Percentiles rank a stretch among this genome's conserved stretches.
phyloP scores from a whole-genome alignment of 2,888 invertebrate genomes.

The Hypsopygia costalis region DNA sequence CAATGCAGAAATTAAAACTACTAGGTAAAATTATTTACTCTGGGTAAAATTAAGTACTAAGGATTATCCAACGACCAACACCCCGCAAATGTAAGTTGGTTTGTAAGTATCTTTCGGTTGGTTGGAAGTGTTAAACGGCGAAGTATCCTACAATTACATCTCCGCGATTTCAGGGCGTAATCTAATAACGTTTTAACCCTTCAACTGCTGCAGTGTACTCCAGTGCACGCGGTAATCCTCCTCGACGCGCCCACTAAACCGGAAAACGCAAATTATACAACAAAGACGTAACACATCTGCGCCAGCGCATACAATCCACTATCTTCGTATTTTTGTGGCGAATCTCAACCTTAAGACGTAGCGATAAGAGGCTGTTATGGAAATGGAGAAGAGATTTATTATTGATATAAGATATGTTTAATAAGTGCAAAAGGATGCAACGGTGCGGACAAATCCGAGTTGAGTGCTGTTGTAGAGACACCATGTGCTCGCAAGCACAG shows the following conservation, averaged over 20 bases:
- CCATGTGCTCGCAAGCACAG: too few relatives aligned
- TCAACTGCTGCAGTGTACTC: conserved; percentile 23
- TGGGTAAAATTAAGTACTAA: too few relatives aligned
- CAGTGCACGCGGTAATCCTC: conserved; percentile 37
- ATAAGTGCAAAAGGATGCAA: conserved; percentile 68
- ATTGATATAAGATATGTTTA: conserved; percentile 75
- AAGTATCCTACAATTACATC: conserved; percentile 3
- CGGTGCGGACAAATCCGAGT: conserved; percentile 56
- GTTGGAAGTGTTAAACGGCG: neutral
- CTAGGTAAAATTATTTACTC: too few relatives aligned
- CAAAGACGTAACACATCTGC: conserved; percentile 78
- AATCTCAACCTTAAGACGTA: conserved; percentile 30
- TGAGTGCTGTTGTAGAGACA: conserved; percentile 48
- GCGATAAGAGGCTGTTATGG: conserved; percentile 29
- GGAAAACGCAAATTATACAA: conserved; percentile 78
- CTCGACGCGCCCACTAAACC: conserved; percentile 72
- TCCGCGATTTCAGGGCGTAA: conserved; percentile 13
- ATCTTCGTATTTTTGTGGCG: conserved; percentile 13
- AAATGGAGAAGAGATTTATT: conserved; percentile 52
- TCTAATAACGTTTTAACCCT: conserved; percentile 51
- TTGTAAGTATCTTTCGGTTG: neutral
- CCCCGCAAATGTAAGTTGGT: too few relatives aligned
- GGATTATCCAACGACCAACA: too few relatives aligned
- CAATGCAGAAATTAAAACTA: too few relatives aligned
- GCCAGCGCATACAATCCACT: conserved; percentile 39